Evolutionary conservation across 2,888 invertebrate species (phyloP).

Genomic region (Abrostola tripartita): DNA sequence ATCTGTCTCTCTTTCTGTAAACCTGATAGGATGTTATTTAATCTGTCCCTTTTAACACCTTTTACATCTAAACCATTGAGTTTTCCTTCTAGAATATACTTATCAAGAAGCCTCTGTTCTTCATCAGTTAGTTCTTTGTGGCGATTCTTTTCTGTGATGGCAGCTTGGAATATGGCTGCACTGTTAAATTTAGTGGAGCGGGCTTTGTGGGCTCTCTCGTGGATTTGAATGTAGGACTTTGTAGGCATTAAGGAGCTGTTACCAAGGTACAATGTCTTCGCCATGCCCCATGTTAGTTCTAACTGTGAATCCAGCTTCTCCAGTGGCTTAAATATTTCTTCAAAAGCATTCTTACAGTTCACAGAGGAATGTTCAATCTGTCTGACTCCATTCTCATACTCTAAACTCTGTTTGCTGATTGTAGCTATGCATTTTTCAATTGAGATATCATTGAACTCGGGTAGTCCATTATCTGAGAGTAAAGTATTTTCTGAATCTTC

Average conservation of each 20-base stretch:
- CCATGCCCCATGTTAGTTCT: constrained; percentile 95
- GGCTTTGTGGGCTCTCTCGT: constrained; percentile 93
- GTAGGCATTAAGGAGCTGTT: constrained; percentile 94
- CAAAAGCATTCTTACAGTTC: constrained; percentile 89
- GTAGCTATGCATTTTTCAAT: constrained; percentile 95
- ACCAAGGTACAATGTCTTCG: constrained; percentile 94
- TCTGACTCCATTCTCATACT: constrained; percentile 93
- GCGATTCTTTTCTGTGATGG: constrained; percentile 87
- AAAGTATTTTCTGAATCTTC: constrained; percentile 94
- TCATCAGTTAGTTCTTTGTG: constrained; percentile 86
- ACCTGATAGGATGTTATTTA: constrained; percentile 83
- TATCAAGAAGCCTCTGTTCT: constrained; percentile 92
- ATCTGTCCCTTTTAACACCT: constrained; percentile 82
- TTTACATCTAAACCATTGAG: constrained; percentile 93
- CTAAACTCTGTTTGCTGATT: constrained; percentile 93
- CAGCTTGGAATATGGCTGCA: constrained; percentile 90
- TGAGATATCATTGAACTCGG: constrained; percentile 93
- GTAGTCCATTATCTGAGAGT: constrained; percentile 91
- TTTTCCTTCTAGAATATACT: constrained; percentile 94
- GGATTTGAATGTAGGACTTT: constrained; percentile 93
- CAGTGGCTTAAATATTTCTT: constrained; percentile 91
- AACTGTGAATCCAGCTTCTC: constrained; percentile 92
- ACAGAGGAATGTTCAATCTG: constrained; percentile 88
- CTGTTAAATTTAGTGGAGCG: constrained; percentile 92
- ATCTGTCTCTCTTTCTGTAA: constrained; percentile 87